Conservation (phyloP, 2,888 invertebrate species). For the Meiosimyza decipiens region DNA sequence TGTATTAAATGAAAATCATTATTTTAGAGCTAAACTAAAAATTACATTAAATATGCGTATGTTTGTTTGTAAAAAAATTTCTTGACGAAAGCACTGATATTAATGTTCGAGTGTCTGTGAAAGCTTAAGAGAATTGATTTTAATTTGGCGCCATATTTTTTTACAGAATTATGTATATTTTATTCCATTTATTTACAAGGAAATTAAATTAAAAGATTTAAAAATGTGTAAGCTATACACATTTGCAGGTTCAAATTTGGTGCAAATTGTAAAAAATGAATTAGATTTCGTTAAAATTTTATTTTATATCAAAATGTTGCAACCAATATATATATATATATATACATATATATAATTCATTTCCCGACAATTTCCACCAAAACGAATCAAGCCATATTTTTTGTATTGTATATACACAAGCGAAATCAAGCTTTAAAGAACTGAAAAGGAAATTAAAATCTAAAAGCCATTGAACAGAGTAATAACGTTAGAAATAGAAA, state of each 20-base stretch:
- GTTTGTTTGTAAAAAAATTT: too few relatives aligned
- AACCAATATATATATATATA: neutral
- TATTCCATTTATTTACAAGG: conserved; percentile 39
- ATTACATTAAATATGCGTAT: too few relatives aligned
- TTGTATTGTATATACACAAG: conserved; percentile 3
- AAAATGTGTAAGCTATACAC: conserved; percentile 35
- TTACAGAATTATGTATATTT: neutral
- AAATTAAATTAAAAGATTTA: conserved; percentile 2
- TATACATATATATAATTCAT: conserved; percentile 26
- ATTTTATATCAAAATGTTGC: neutral
- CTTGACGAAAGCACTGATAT: too few relatives aligned
- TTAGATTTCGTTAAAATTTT: conserved; percentile 7
- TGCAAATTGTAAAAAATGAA: conserved; percentile 43
- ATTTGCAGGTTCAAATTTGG: conserved; percentile 46
- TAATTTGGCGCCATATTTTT: conserved; percentile 14
- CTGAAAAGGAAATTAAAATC: conserved; percentile 39
- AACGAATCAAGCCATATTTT: conserved; percentile 35
- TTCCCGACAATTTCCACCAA: conserved; percentile 43
- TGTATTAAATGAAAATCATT: too few relatives aligned
- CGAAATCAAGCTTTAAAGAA: conserved; percentile 33
- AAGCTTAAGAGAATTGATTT: too few relatives aligned
- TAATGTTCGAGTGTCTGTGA: too few relatives aligned
- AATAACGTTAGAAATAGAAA: neutral
- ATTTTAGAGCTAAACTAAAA: too few relatives aligned
- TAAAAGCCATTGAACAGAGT: conserved; percentile 13